Conservation (phyloP, 1,140 invertebrate species). For the Maconellicoccus hirsutus region DNA sequence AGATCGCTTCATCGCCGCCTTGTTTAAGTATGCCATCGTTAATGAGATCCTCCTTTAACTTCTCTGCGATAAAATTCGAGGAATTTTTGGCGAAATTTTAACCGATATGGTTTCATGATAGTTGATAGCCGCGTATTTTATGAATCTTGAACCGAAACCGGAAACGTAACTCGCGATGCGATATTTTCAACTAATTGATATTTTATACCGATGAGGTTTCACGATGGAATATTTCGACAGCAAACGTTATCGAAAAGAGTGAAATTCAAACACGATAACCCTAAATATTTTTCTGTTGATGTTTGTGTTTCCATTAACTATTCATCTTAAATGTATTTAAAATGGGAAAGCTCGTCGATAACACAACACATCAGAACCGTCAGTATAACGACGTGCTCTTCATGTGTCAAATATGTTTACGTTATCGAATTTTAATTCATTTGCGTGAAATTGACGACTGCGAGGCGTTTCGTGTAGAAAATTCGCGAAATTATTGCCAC, state of each 20-base stretch:
- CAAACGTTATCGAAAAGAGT: neutral
- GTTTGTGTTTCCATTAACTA: neutral
- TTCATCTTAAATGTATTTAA: neutral
- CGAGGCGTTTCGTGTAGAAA: neutral
- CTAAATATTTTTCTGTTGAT: neutral
- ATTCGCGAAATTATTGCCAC: neutral
- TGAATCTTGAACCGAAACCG: too few relatives aligned
- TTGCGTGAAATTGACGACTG: neutral
- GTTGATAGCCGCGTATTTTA: too few relatives aligned
- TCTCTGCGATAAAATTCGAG: too few relatives aligned
- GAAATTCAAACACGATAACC: neutral
- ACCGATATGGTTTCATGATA: too few relatives aligned
- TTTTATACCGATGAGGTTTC: neutral
- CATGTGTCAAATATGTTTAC: neutral
- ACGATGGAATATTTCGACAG: neutral
- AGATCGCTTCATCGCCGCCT: too few relatives aligned
- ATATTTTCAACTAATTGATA: neutral
- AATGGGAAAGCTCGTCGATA: neutral
- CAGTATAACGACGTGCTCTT: neutral
- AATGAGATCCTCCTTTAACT: too few relatives aligned
- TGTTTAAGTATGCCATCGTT: too few relatives aligned
- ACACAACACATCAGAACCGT: too few relatives aligned
- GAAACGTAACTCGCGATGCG: too few relatives aligned
- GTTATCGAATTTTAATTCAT: neutral
- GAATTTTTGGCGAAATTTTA: too few relatives aligned